These are phyloP conservation scores for Cyclophora punctaria DNA, from an alignment of 2,888 invertebrate genomes.

Conservation along the genomic window DNA sequence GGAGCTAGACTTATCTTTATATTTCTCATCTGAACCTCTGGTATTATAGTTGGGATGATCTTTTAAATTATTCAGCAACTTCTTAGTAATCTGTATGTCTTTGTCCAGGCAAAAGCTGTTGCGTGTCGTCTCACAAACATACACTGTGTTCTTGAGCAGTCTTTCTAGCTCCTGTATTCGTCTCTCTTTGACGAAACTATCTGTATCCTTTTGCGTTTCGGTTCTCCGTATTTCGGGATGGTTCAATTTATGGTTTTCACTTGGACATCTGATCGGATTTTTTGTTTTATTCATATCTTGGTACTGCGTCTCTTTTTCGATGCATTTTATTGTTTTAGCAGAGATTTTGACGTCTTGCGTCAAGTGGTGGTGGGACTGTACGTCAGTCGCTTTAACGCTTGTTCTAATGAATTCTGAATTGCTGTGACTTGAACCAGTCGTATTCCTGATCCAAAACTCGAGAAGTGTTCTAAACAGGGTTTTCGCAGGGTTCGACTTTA, in stretches of 20 bases:
- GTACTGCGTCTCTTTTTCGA: slow-evolving; percentile 44
- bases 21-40: slow-evolving; percentile 15
- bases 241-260: too few species aligned
- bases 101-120: slow-evolving; percentile 33
- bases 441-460: slow-evolving; percentile 54
- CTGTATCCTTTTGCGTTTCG: slow-evolving; percentile 20
- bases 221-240: not conserved
- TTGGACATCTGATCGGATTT: slow-evolving; percentile 5
- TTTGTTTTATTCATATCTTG: slow-evolving; percentile 9
- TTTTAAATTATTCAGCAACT: slow-evolving; percentile 42
- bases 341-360: slow-evolving; percentile 31
- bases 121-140: slow-evolving; percentile 39
- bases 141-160: slow-evolving; percentile 54
- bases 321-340: slow-evolving; percentile 24
- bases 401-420: too few species aligned
- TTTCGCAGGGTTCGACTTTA: slow-evolving; percentile 42
- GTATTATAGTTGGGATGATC: slow-evolving; percentile 18
- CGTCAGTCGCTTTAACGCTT: too few species aligned
- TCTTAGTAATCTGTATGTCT: slow-evolving; percentile 52
- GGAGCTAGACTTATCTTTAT: slow-evolving; percentile 33
- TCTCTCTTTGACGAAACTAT: slow-evolving; percentile 46
- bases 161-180: slow-evolving; percentile 53
- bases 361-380: too few species aligned
- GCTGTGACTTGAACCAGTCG: slow-evolving; percentile 30
- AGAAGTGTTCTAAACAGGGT: slow-evolving; percentile 46